Evolutionary conservation across 2,113 vertebrate species (phyloP).

Genomic region (Callionymus lyra): DNA sequence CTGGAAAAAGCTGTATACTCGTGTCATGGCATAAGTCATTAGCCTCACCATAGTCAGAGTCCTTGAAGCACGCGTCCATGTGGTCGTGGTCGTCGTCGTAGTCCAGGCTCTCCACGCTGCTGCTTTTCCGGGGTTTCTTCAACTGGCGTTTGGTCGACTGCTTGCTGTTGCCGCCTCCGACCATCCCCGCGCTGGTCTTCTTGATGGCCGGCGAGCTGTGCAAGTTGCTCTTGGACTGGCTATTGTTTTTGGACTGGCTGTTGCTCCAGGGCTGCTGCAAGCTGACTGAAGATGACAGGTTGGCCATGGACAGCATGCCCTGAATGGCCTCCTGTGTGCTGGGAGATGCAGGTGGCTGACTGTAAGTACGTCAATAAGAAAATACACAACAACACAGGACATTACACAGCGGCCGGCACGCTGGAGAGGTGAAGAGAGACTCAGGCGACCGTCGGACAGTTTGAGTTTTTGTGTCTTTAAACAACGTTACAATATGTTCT

Average conservation of each 20-base stretch:
- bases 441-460: constrained; percentile 3
- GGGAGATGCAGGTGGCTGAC: constrained; percentile 96
- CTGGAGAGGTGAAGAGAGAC: constrained; percentile 28
- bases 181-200: constrained; percentile 58
- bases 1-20: too few species aligned
- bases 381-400: constrained; percentile 62
- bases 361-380: constrained; percentile 68
- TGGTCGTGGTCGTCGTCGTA: constrained; percentile 95
- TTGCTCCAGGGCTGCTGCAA: constrained; percentile 81
- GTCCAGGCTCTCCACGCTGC: constrained; percentile 75
- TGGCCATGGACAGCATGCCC: constrained; percentile 99
- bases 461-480: too few species aligned
- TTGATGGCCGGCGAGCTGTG: constrained; percentile 67
- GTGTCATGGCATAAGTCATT: too few species aligned
- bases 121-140: constrained; percentile 85
- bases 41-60: constrained; percentile 87
- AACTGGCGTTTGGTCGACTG: constrained; percentile 71
- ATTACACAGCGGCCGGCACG: constrained; percentile 50
- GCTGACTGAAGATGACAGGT: constrained; percentile 91
- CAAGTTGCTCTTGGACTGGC: constrained; percentile 74
- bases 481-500: too few species aligned
- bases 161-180: constrained; percentile 63
- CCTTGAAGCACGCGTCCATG: constrained; percentile 94
- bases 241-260: constrained; percentile 75
- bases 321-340: constrained; percentile 99